Evolutionary conservation across 1,140 invertebrate species (phyloP).

Genomic region (Anoplophora glabripennis): DNA sequence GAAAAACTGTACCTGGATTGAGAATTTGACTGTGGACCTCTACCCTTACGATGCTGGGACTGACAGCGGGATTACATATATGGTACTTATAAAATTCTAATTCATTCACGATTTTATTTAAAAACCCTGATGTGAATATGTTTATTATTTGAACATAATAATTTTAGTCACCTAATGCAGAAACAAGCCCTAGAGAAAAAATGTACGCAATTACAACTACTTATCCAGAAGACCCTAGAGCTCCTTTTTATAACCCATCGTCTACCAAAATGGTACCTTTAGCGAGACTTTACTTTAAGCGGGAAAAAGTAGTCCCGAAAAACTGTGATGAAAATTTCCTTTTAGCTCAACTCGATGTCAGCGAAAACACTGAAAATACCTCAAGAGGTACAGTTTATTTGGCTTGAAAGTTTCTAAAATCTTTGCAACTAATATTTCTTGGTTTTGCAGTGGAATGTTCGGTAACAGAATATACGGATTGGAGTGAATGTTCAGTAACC

Average conservation of each 20-base stretch:
- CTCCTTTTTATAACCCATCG: conserved; percentile 85
- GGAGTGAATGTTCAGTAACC: conserved; percentile 78
- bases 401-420: background rate
- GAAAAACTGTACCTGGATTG: conserved; percentile 85
- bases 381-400: conserved; percentile 58
- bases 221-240: conserved; percentile 81
- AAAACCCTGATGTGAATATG: background rate
- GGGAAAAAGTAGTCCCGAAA: conserved; percentile 69
- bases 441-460: conserved; percentile 69
- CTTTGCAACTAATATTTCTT: background rate
- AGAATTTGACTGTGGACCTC: conserved; percentile 75
- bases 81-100: conserved; percentile 56
- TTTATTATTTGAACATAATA: conserved; percentile 18
- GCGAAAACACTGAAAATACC: conserved; percentile 72
- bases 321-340: conserved; percentile 68
- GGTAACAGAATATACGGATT: conserved; percentile 70
- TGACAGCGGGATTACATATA: conserved; percentile 89
- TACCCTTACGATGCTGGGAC: conserved; percentile 95
- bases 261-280: conserved; percentile 76
- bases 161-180: conserved; percentile 76
- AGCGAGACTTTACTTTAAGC: conserved; percentile 68
- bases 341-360: conserved; percentile 60
- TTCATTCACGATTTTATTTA: background rate
- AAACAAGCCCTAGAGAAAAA: conserved; percentile 81
- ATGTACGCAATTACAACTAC: conserved; percentile 86